phyloP scores from a whole-genome alignment of 2,113 vertebrate species.

The Sander vitreus region DNA sequence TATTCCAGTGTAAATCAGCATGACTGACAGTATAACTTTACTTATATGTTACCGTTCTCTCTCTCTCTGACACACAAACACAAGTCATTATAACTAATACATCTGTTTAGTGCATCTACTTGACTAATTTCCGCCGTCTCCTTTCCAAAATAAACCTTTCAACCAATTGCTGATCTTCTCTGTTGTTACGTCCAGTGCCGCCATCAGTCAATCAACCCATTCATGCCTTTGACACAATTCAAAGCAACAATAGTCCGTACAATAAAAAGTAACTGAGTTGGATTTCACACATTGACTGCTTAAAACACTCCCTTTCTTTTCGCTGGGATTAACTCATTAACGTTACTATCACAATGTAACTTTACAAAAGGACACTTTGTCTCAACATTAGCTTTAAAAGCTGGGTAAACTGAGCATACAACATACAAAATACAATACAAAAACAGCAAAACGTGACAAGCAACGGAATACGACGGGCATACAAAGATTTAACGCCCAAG shows the following conservation, averaged over 20 bases:
- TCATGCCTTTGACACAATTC: slow-evolving; percentile 20
- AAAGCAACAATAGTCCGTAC: neutral
- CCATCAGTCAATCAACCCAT: slow-evolving; percentile 48
- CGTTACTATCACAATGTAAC: neutral
- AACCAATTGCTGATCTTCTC: slow-evolving; percentile 41
- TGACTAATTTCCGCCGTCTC: neutral
- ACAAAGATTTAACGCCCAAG: accelerated
- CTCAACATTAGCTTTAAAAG: neutral
- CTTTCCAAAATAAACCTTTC: slow-evolving; percentile 30
- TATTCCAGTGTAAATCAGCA: neutral
- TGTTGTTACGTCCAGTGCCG: slow-evolving; percentile 32
- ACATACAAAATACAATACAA: neutral
- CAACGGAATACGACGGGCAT: neutral
- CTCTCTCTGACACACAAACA: no score
- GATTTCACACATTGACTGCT: neutral
- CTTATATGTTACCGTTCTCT: no score
- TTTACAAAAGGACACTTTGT: neutral
- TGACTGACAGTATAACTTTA: neutral
- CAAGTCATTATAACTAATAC: neutral
- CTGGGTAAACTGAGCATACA: neutral
- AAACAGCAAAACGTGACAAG: accelerated
- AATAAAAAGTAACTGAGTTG: neutral
- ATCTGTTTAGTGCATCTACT: neutral
- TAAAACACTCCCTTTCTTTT: neutral
- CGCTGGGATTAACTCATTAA: no score